A percentile compares a stretch with the other conserved stretches of the same genome.
phyloP scores from a whole-genome alignment of 1,140 invertebrate genomes.

The Mylabris phalerata region DNA sequence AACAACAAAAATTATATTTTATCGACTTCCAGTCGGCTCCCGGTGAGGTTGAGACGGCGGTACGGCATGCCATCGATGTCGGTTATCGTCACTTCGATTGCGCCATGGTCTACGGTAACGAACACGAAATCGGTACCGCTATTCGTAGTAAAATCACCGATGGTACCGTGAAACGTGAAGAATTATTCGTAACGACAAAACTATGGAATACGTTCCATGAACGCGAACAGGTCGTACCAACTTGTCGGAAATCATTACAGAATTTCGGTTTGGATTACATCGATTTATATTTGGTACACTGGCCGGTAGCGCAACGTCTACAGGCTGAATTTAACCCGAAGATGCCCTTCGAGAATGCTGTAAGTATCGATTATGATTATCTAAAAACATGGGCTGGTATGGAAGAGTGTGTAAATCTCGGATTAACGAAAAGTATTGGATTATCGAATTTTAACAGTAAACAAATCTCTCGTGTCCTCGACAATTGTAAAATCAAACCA shows the following conservation, averaged over 20 bases:
- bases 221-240: slow-evolving; percentile 51
- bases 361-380: slow-evolving; percentile 58
- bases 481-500: slow-evolving; percentile 60
- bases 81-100: slow-evolving; percentile 72
- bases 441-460: slow-evolving; percentile 78
- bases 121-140: slow-evolving; percentile 61
- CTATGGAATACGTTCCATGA: slow-evolving; percentile 70
- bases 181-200: slow-evolving; percentile 55
- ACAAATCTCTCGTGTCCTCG: slow-evolving; percentile 64
- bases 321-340: slow-evolving; percentile 19
- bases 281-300: slow-evolving; percentile 74
- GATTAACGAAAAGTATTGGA: slow-evolving; percentile 68
- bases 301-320: slow-evolving; percentile 51
- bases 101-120: slow-evolving; percentile 67
- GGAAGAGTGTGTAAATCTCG: slow-evolving; percentile 63
- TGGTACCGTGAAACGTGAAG: slow-evolving; percentile 54
- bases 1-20: neutral
- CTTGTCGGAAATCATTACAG: slow-evolving; percentile 49
- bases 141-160: slow-evolving; percentile 58
- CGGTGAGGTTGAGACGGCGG: slow-evolving; percentile 52
- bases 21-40: slow-evolving; percentile 46
- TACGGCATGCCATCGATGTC: slow-evolving; percentile 56
- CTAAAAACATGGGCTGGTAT: slow-evolving; percentile 76
- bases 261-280: slow-evolving; percentile 64
- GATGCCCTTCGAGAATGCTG: slow-evolving; percentile 41